Base-by-base conservation (phyloP, 2,113 vertebrate genomes). In the Pantherophis guttatus region DNA sequence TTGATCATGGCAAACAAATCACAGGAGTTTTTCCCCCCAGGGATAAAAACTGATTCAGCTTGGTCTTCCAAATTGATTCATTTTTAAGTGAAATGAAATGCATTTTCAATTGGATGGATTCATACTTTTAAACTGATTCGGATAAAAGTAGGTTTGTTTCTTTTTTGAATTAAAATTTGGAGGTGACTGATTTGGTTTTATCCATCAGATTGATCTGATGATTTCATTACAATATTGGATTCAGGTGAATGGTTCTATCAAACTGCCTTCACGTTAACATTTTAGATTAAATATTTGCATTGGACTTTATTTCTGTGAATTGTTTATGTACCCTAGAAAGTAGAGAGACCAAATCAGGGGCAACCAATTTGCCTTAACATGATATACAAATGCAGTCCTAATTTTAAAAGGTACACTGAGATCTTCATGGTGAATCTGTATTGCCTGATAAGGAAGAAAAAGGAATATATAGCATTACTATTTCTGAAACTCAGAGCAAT, bases 401-500 rank as follows among this genome's bases (percentile, higher is more conserved):
- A 1, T 50, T 50, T 48, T 58, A 50, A 26, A 59, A 91, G n/a
- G 54, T 7, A 17, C 50, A 52, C 17, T 29, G 15, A 48, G 13
- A 26, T 90, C 26, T 65, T 50, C 58, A 65, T n/a, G 24, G 44
- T n/a, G 52, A 44, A 44, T 4, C 7, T 81, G 23, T 53, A 39
- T 57, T 55, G 90, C 26, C 91, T 90, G 89, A 81, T 39, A 81
- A 81, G 70, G 1, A 13, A 70, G 39, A 33, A 75, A 75, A 81
- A 81, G 19, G 33, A 81, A 81, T 21, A 44, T 44, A 88, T 55
- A 85, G 33, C 87, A 94, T 90, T 48, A 33, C 55, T 3, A 3
- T 87, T 89, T 33, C n/a, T 17, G 57, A 94, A 91, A 24, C 75
- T 92, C 92, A 87, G 9, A 33, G 62, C 3, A 39, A 81, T 92